Base-by-base conservation (phyloP, 2,113 vertebrate species). In the Thunnus maccoyii region DNA sequence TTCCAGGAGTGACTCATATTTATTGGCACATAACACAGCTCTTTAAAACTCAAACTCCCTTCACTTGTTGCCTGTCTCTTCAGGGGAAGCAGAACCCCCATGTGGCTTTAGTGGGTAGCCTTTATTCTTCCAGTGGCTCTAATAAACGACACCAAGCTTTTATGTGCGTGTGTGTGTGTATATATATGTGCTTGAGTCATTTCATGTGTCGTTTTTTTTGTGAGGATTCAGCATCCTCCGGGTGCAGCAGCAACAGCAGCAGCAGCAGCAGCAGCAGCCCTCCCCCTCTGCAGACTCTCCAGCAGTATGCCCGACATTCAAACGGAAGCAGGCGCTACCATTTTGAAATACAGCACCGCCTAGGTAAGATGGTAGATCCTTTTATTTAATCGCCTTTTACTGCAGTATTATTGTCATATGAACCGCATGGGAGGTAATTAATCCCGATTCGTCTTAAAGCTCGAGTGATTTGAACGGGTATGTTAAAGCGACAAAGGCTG, bases 301-400 rank as follows among this genome's bases (percentile, higher is more conserved):
- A 72, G 67, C 83, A 78, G 80, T 82, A 91, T 85, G 89, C 90
- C 89, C 89, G 89, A 90, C 90, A 79, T 77, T 88, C 91, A 92
- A 92, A 90, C 93, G 94, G 94, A 96, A 95, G 94, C 94, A 89
- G 92, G 91, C 94, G 94, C 94, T 93, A 95, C 95, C 95, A 96
- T 95, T 96, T 96, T 95, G 94, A 95, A 95, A 94, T 30, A 78
- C 90, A 88, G 90, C 94, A 94, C 92, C 90, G 94, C 83, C 86
- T 87, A 93, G 95, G 95, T 96, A 96, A 96, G 94, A 95, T 95
- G 95, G 95, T 92, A 95, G 93, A 84, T 92, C 51, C 70, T 77
- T 81, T 84, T 32, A 68, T 83, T 85, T 88, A 73, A 82, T 32
- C 74, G 36, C 27, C 10, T 52, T 81, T 75, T 77, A 41, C 71